Conservation (phyloP, 2,888 invertebrate species). For the Oxystoma pomonae region DNA sequence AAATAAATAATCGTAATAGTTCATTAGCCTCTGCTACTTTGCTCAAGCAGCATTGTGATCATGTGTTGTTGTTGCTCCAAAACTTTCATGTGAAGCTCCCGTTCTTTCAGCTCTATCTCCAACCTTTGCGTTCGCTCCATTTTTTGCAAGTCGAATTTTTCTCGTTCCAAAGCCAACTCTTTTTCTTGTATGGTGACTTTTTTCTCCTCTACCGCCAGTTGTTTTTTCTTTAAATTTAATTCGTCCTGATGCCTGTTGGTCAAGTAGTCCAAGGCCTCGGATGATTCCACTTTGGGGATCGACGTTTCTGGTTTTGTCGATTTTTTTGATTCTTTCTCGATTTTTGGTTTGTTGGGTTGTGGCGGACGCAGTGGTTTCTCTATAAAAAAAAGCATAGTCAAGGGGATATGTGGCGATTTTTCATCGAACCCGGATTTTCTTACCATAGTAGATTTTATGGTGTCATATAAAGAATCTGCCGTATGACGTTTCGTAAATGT, state of each 20-base stretch:
- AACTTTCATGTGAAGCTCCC: slow-evolving; percentile 16
- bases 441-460: too few species aligned
- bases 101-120: slow-evolving; percentile 18
- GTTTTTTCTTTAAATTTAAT: slow-evolving; percentile 15
- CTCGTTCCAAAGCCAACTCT: slow-evolving; percentile 13
- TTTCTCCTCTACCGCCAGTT: slow-evolving; percentile 18
- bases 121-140: slow-evolving; percentile 15
- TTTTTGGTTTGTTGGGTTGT: slow-evolving; percentile 20
- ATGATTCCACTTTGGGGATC: not conserved
- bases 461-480: too few species aligned
- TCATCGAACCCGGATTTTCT: too few species aligned
- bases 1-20: too few species aligned
- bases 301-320: not conserved
- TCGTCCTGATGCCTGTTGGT: slow-evolving; percentile 5
- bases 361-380: slow-evolving; percentile 18
- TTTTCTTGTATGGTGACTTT: slow-evolving; percentile 15
- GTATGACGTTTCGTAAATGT: too few species aligned
- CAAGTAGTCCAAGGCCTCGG: not conserved
- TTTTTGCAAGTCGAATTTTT: slow-evolving; percentile 17
- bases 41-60: slow-evolving; percentile 7
- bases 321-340: slow-evolving; percentile 13
- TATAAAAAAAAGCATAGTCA: not conserved
- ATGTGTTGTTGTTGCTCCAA: slow-evolving; percentile 16
- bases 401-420: too few species aligned
- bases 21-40: not conserved